These are phyloP conservation scores for Zaprionus ghesquierei DNA, from an alignment of 1,140 invertebrate genomes.

Conservation along the genomic window DNA sequence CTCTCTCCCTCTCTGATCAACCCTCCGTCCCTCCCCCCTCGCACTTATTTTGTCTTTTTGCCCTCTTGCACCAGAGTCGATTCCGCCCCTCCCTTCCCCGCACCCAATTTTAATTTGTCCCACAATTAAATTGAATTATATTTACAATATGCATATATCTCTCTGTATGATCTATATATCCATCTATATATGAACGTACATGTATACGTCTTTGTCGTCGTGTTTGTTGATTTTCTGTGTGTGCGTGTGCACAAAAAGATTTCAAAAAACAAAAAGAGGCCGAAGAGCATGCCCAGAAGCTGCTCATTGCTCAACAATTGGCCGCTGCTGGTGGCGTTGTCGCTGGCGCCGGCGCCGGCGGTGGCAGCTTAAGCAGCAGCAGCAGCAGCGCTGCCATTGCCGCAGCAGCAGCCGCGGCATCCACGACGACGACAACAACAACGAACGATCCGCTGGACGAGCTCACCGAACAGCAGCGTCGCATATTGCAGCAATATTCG, in stretches of 20 bases:
- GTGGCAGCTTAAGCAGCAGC: conserved; percentile 29
- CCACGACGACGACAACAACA: neutral
- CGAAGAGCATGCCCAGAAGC: conserved; percentile 81
- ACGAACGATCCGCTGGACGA: conserved; percentile 62
- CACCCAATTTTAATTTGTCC: conserved; percentile 25
- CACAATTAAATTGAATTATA: conserved; percentile 8
- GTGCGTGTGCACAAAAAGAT: conserved; percentile 45
- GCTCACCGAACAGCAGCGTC: conserved; percentile 74
- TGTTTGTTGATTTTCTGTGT: conserved; percentile 3
- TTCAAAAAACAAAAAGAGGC: conserved; percentile 82
- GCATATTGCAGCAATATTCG: conserved; percentile 73
- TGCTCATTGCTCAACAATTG: conserved; percentile 79
- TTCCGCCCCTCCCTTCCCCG: neutral
- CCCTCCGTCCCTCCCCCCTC: too few species aligned
- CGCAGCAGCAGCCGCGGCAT: conserved; percentile 22
- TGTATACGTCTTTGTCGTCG: neutral
- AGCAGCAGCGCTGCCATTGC: conserved; percentile 22
- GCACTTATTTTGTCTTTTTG: neutral
- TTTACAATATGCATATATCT: conserved; percentile 11
- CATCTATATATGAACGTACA: conserved; percentile 2
- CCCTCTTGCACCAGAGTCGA: neutral
- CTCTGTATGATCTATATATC: neutral
- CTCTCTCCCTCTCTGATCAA: neutral
- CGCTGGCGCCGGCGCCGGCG: conserved; percentile 15
- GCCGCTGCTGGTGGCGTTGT: conserved; percentile 51